Evolutionary conservation across 2,797 vertebrate genomes (phyloP).

Genomic region (Myotis vivesi): DNA sequence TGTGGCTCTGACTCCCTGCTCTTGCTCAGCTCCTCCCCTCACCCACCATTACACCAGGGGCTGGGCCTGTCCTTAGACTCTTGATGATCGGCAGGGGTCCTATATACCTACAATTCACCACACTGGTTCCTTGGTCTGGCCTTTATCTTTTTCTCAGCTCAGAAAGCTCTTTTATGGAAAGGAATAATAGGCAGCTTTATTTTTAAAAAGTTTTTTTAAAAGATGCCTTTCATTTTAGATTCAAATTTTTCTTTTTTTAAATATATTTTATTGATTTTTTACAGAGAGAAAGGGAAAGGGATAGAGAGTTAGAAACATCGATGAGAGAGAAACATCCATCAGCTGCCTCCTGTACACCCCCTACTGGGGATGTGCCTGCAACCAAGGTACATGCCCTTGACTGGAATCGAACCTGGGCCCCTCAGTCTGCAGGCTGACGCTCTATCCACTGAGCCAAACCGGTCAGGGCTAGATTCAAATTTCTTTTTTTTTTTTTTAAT

Average conservation of each 20-base stretch:
- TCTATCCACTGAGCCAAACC: too few species aligned
- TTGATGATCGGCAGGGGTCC: neutral
- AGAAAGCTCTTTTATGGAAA: neutral
- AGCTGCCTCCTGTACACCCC: too few species aligned
- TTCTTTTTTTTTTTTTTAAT: neutral
- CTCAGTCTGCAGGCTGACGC: too few species aligned
- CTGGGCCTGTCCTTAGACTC: neutral
- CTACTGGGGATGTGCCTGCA: too few species aligned
- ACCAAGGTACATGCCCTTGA: too few species aligned
- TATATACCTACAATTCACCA: neutral
- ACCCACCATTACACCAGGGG: neutral
- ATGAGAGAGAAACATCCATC: too few species aligned
- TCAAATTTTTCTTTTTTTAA: neutral
- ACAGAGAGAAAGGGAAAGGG: too few species aligned
- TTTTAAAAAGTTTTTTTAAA: neutral
- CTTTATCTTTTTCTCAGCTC: neutral
- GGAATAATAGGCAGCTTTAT: neutral
- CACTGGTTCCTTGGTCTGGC: neutral
- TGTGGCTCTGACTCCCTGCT: neutral
- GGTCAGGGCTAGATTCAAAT: neutral
- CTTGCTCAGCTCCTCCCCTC: neutral
- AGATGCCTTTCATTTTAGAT: neutral
- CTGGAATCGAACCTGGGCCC: too few species aligned
- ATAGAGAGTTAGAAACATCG: too few species aligned
- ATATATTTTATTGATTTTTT: too few species aligned